Evolutionary conservation across 2,797 vertebrate species (phyloP).

Genomic region (Poliocrania exsul): DNA sequence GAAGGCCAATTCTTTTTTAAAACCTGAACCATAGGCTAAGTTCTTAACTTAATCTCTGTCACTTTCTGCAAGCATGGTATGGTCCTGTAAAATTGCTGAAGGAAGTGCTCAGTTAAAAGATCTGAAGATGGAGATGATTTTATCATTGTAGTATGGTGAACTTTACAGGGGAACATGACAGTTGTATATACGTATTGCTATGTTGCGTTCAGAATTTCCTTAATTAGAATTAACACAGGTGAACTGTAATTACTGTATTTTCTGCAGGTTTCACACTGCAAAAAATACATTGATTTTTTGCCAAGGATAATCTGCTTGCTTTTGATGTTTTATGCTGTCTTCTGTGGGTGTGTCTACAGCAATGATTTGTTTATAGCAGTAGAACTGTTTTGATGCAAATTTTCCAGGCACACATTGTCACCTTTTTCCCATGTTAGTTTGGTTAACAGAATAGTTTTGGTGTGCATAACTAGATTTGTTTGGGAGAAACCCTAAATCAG

Average conservation of each 20-base stretch:
- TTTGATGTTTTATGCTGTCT: neutral
- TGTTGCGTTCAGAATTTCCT: neutral
- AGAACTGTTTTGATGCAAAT: neutral
- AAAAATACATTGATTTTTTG: neutral
- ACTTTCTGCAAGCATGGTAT: neutral
- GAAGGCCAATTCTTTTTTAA: neutral
- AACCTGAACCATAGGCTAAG: neutral
- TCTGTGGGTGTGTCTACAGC: neutral
- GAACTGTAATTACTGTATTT: neutral
- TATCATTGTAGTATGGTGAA: neutral
- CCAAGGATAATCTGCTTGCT: neutral
- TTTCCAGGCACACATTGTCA: neutral
- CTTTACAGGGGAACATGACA: neutral
- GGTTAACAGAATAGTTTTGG: neutral
- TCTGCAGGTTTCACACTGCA: neutral
- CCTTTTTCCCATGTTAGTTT: neutral
- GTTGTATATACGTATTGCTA: neutral
- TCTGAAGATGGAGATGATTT: neutral
- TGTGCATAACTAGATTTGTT: neutral
- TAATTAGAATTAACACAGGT: neutral
- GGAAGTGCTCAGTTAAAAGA: neutral
- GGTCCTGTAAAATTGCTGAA: neutral
- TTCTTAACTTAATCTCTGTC: neutral
- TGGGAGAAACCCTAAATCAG: neutral
- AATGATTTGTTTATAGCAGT: neutral